phyloP scores from a whole-genome alignment of 2,113 vertebrate species.

The Corythaeola cristata region DNA sequence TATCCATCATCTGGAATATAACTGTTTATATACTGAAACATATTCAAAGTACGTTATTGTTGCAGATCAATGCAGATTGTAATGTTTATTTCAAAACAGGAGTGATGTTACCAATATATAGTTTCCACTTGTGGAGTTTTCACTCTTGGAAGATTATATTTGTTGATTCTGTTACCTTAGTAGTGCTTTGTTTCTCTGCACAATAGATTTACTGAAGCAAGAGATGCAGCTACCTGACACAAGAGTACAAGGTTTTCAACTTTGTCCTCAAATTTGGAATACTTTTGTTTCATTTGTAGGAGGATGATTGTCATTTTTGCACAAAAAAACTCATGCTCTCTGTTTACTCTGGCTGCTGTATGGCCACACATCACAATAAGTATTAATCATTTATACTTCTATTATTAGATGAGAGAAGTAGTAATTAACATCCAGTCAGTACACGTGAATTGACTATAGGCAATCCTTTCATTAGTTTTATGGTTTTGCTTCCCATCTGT shows the following conservation, averaged over 20 bases:
- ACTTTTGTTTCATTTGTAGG: background rate
- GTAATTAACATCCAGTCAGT: background rate
- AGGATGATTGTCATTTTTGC: background rate
- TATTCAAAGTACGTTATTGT: background rate
- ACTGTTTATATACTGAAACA: background rate
- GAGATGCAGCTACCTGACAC: background rate
- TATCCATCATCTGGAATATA: background rate
- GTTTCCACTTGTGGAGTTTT: background rate
- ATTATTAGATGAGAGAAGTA: background rate
- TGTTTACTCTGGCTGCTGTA: background rate
- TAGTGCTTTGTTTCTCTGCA: background rate
- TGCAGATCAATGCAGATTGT: background rate
- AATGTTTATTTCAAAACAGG: background rate
- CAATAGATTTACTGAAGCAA: background rate
- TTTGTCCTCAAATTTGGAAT: background rate
- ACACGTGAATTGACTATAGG: fast-evolving
- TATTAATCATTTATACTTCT: background rate
- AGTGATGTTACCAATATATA: background rate
- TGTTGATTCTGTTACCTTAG: background rate
- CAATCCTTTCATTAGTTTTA: background rate
- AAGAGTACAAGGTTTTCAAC: background rate
- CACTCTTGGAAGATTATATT: background rate
- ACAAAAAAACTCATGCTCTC: background rate
- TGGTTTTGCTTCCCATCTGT: background rate
- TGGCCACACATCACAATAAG: background rate